Conservation (phyloP, 2,888 invertebrate species). For the Hirtodrosophila cameraria region DNA sequence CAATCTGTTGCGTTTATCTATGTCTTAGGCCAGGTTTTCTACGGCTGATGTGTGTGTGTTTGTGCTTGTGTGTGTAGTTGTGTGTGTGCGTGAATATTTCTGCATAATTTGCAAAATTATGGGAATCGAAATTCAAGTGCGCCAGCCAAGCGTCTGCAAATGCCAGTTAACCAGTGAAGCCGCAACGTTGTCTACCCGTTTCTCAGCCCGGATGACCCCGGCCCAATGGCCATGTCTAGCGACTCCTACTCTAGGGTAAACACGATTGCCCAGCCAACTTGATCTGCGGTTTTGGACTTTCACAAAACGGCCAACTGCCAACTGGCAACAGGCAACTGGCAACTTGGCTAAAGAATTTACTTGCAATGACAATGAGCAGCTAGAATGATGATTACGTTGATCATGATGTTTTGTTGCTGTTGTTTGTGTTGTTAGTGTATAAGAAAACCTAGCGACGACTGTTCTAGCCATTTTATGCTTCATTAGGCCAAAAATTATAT, state of each 20-base stretch:
- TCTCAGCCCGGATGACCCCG: neutral
- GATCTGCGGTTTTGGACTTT: slow-evolving; percentile 68
- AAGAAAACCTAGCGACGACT: slow-evolving; percentile 11
- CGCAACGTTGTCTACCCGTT: slow-evolving; percentile 39
- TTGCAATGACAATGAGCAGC: slow-evolving; percentile 57
- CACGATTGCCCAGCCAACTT: slow-evolving; percentile 66
- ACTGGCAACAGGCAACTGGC: slow-evolving; percentile 26
- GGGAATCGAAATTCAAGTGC: slow-evolving; percentile 71
- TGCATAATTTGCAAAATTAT: slow-evolving; percentile 75
- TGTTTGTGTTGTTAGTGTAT: slow-evolving; percentile 15
- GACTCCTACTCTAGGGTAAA: slow-evolving; percentile 69
- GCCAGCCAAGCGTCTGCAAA: slow-evolving; percentile 49
- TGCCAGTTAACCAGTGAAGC: slow-evolving; percentile 66
- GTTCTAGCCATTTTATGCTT: slow-evolving; percentile 72
- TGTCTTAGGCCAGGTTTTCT: slow-evolving; percentile 46
- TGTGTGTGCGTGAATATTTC: slow-evolving; percentile 63
- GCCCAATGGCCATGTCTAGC: slow-evolving; percentile 56
- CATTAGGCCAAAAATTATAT: slow-evolving; percentile 77
- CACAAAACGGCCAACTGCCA: slow-evolving; percentile 62
- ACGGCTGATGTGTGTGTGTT: slow-evolving; percentile 17
- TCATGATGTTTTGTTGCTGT: slow-evolving; percentile 25
- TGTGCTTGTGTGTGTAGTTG: slow-evolving; percentile 27
- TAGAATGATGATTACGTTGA: slow-evolving; percentile 45
- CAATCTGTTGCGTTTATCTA: slow-evolving; percentile 65
- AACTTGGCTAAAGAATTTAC: slow-evolving; percentile 54